A percentile compares a stretch with the other conserved stretches of the same genome.
phyloP scores from a whole-genome alignment of 1,140 invertebrate genomes.

The Phymorhynchus buccinoides region DNA sequence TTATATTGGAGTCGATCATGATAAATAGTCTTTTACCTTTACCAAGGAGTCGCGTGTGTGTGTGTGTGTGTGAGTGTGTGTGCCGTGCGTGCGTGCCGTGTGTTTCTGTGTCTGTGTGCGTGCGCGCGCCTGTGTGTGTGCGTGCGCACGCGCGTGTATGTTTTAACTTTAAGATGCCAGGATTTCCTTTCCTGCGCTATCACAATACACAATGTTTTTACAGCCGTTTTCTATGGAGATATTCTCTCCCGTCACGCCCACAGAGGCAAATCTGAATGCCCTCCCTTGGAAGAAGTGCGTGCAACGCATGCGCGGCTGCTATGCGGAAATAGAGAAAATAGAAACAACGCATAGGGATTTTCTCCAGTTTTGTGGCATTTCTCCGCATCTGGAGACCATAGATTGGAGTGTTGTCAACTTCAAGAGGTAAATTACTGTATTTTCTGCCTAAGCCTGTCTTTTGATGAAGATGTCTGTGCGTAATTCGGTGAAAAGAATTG shows the following conservation, averaged over 20 bases:
- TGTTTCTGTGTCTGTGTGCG: too few species aligned
- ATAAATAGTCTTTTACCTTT: too few species aligned
- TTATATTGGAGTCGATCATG: too few species aligned
- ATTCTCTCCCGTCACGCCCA: not conserved
- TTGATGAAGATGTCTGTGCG: not conserved
- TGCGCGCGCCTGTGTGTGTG: too few species aligned
- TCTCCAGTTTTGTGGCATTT: not conserved
- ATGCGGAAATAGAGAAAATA: constrained; percentile 34
- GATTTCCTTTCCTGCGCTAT: too few species aligned
- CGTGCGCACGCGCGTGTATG: too few species aligned
- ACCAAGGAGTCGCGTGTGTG: too few species aligned
- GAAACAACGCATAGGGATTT: constrained; percentile 11
- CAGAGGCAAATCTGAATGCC: not conserved
- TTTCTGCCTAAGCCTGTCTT: not conserved
- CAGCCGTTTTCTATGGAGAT: too few species aligned
- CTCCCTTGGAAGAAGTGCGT: constrained; percentile 17
- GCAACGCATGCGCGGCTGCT: constrained; percentile 28
- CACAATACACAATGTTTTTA: too few species aligned
- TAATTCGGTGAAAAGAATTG: not conserved
- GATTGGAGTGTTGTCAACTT: not conserved
- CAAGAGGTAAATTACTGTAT: not conserved
- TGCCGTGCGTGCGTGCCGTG: too few species aligned
- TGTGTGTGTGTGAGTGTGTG: too few species aligned
- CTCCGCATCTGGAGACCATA: not conserved
- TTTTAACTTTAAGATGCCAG: too few species aligned